Evolutionary conservation across 2,888 invertebrate genomes (phyloP), one percentile per base, ranked within the genome.

Genomic region (Hyles lineata): DNA sequence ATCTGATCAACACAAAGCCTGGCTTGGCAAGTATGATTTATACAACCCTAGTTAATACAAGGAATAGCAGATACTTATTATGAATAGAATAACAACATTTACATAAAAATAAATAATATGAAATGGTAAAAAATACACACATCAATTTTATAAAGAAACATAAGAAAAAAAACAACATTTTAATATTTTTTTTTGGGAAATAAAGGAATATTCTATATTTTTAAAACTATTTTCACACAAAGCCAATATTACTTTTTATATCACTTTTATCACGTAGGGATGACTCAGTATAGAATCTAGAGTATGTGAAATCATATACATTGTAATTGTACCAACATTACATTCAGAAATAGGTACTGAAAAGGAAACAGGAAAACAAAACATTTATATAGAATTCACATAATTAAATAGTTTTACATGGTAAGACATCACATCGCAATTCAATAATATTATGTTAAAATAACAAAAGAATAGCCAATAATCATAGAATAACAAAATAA

Each of bases 311-410:
- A 17, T 63, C 35, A n/a, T 43, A 63, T n/a, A 55, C 17, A n/a
- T n/a, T 55, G 17, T 6, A n/a, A 55, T 17, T 55, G 55, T 7
- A n/a, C 17, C 1, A 55, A 55, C n/a, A n/a, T 6, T n/a, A n/a
- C 2, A n/a, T n/a, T 55, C 55, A n/a, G 55, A 55, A 55, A 55
- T 55, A 8, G 43, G 55, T 55, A 63, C 63, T 63, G 63, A 63
- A 63, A 63, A 43, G 32, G 32, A 63, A 63, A 63, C 63, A 63
- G 55, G 55, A 55, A 70, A 55, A 74, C 61, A 67, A 70, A 43
- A 21, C 21, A 67, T 67, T 35, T 50, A 67, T 50, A 32, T 15
- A n/a, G 21, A 32, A 63, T 21, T n/a, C 43, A 63, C n/a, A 17
- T 63, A 63, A 29, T 23, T 61, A 25, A 61, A 15, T 11, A 43